Percentiles rank a stretch among this genome's conserved stretches.
phyloP scores from a whole-genome alignment of 2,888 invertebrate genomes.

The Labia minor region DNA sequence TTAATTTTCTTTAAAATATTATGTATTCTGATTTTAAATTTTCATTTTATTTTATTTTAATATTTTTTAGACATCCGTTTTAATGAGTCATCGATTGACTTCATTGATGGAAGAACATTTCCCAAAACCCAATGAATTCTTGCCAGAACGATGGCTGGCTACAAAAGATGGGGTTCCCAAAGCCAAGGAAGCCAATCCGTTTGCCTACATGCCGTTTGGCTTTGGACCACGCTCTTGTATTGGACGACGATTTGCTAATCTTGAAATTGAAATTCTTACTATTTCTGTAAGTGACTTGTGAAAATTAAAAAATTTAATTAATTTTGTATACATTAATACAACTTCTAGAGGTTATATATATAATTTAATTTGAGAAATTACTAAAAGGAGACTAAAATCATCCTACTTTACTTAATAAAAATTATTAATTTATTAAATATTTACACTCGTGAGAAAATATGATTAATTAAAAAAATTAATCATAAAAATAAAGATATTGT shows the following conservation, averaged over 20 bases:
- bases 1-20: not conserved
- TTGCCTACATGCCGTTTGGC: slow-evolving; percentile 54
- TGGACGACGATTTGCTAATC: slow-evolving; percentile 59
- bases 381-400: too few species aligned
- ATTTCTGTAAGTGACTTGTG: not conserved
- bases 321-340: too few species aligned
- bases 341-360: too few species aligned
- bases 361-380: too few species aligned
- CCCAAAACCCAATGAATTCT: slow-evolving; percentile 43
- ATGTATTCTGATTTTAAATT: too few species aligned
- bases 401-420: too few species aligned
- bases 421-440: too few species aligned
- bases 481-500: too few species aligned
- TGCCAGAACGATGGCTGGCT: slow-evolving; percentile 57
- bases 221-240: slow-evolving; percentile 57
- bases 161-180: not conserved
- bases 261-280: slow-evolving; percentile 49
- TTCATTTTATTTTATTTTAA: too few species aligned
- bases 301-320: too few species aligned
- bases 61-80: slow-evolving; percentile 28
- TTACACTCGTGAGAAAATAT: too few species aligned
- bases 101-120: slow-evolving; percentile 39
- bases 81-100: slow-evolving; percentile 13
- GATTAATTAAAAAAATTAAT: too few species aligned
- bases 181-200: slow-evolving; percentile 45